Evolutionary conservation across 2,888 invertebrate genomes (phyloP).

Genomic region (Brachynemurus nebulosus): DNA sequence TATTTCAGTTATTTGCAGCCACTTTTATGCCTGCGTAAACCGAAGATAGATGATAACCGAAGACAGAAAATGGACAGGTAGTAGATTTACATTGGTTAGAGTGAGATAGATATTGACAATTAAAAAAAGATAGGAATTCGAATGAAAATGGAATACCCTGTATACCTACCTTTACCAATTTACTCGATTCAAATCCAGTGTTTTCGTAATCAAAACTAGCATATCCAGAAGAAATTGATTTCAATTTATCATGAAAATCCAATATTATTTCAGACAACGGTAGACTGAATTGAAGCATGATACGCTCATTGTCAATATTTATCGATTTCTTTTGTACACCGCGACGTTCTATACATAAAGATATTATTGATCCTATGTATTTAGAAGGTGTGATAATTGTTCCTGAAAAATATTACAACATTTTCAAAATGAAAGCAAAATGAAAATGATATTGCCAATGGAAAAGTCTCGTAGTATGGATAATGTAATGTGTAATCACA

Average conservation of each 20-base stretch:
- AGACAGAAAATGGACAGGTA: too few relatives aligned
- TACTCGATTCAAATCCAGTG: constrained; percentile 62
- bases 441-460: background rate
- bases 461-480: too few relatives aligned
- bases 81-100: too few relatives aligned
- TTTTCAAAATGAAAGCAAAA: constrained; percentile 11
- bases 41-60: too few relatives aligned
- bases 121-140: too few relatives aligned
- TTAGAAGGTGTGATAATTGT: constrained; percentile 79
- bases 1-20: too few relatives aligned
- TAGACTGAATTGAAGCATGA: constrained; percentile 68
- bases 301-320: constrained; percentile 69
- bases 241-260: constrained; percentile 88
- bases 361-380: constrained; percentile 54
- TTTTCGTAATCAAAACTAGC: constrained; percentile 93
- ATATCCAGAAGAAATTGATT: constrained; percentile 84
- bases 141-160: too few relatives aligned
- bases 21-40: too few relatives aligned
- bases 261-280: constrained; percentile 89
- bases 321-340: constrained; percentile 53
- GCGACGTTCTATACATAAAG: constrained; percentile 61
- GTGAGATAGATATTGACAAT: too few relatives aligned
- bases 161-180: constrained; percentile 60
- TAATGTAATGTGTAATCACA: too few relatives aligned
- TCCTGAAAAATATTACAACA: too few relatives aligned